Conservation (phyloP, 2,797 vertebrate species). For the Morus bassanus region DNA sequence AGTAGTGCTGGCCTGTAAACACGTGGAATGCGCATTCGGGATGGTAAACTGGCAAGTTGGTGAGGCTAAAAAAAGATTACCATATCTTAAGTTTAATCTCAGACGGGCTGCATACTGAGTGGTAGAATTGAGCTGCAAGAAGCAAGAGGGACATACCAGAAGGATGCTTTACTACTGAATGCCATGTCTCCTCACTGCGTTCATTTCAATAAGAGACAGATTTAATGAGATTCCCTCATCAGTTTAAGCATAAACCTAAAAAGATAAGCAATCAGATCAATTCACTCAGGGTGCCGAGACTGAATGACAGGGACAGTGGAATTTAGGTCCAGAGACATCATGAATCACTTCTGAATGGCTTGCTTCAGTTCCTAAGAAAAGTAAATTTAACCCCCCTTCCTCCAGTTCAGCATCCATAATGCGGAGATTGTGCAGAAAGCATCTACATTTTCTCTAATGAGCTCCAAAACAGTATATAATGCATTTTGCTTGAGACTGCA, state of each 20-base stretch:
- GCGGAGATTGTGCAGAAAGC: neutral
- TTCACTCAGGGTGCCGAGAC: neutral
- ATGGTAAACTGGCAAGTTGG: neutral
- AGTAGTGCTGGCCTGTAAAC: neutral
- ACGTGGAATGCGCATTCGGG: neutral
- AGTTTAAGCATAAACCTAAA: neutral
- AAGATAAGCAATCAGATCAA: neutral
- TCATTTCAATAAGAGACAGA: neutral
- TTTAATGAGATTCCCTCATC: neutral
- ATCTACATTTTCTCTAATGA: neutral
- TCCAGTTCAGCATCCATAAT: neutral
- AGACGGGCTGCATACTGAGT: neutral
- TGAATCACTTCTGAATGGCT: neutral
- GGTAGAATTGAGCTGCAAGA: neutral
- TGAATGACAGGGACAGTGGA: neutral
- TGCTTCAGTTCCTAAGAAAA: neutral
- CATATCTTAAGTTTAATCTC: neutral
- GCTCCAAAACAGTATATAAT: neutral
- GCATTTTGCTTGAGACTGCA: neutral
- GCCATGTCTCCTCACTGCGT: neutral
- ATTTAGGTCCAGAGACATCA: neutral
- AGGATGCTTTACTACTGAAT: neutral
- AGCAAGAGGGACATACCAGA: neutral
- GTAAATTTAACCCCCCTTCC: neutral
- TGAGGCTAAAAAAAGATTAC: neutral